phyloP scores from a whole-genome alignment of 1,140 invertebrate species.

The Lepidurus couesii region DNA sequence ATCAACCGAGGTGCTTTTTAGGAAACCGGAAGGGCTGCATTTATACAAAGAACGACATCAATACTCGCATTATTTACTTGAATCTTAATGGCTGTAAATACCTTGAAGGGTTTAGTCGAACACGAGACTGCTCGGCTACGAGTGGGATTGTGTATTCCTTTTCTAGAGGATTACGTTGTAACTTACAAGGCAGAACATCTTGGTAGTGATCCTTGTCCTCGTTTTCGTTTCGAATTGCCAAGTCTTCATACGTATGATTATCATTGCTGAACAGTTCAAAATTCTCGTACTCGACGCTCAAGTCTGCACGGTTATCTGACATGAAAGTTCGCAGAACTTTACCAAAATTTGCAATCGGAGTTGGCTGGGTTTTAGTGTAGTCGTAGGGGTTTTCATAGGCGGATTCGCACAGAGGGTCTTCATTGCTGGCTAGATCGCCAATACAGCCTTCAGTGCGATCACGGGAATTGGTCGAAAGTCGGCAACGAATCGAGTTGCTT shows the following conservation, averaged over 20 bases:
- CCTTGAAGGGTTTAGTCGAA: slow-evolving; percentile 59
- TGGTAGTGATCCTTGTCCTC: slow-evolving; percentile 69
- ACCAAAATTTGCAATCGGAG: background rate
- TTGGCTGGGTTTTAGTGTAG: background rate
- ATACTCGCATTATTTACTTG: too few relatives aligned
- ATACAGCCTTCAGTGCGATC: too few relatives aligned
- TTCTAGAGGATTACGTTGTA: background rate
- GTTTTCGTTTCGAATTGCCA: slow-evolving; percentile 56
- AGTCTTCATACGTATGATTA: background rate
- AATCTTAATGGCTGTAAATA: slow-evolving; percentile 46
- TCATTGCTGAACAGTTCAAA: background rate
- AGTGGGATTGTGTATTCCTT: slow-evolving; percentile 35
- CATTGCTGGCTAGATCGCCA: background rate
- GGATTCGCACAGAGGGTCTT: background rate
- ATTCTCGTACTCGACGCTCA: background rate
- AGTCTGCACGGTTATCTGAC: background rate
- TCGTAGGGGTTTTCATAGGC: background rate
- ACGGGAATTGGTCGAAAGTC: too few relatives aligned
- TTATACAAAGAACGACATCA: too few relatives aligned
- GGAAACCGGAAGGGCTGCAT: too few relatives aligned
- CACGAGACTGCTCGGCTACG: slow-evolving; percentile 69
- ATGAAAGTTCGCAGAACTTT: background rate
- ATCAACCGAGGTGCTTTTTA: too few relatives aligned
- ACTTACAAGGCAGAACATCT: slow-evolving; percentile 71
- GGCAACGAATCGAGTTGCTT: too few relatives aligned